Evolutionary conservation across 2,113 vertebrate genomes (phyloP).

Genomic region (Okapia johnstoni): DNA sequence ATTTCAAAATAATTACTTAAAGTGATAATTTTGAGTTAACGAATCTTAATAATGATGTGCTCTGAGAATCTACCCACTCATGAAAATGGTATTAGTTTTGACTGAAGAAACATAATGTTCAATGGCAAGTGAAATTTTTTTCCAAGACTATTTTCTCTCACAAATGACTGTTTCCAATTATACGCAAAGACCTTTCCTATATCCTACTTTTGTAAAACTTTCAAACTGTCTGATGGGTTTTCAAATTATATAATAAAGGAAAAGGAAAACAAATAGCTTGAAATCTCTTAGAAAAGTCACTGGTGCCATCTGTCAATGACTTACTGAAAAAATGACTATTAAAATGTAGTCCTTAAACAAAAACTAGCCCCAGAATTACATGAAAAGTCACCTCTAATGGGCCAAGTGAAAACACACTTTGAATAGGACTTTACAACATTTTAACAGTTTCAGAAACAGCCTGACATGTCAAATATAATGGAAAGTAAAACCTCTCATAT

Average conservation of each 20-base stretch:
- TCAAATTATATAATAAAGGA: conserved; percentile 47
- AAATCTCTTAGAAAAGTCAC: conserved; percentile 66
- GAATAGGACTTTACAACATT: conserved; percentile 28
- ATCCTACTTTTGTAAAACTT: conserved; percentile 41
- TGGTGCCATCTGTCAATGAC: conserved; percentile 62
- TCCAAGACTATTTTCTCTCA: conserved; percentile 14
- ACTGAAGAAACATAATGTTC: background rate
- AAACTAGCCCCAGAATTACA: conserved; percentile 57
- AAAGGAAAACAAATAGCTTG: conserved; percentile 29
- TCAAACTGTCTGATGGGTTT: conserved; percentile 41
- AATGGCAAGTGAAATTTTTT: background rate
- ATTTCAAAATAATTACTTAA: conserved; percentile 1
- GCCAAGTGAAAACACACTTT: conserved; percentile 63
- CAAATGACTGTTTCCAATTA: conserved; percentile 49
- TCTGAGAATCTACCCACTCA: background rate
- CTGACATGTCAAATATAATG: conserved; percentile 57
- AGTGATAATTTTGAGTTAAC: background rate
- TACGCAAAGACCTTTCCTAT: conserved; percentile 25
- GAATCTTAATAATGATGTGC: background rate
- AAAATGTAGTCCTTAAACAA: conserved; percentile 61
- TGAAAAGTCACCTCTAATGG: conserved; percentile 61
- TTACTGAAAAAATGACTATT: conserved; percentile 59
- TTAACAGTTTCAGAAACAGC: conserved; percentile 48
- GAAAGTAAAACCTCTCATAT: conserved; percentile 31
- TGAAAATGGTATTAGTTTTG: background rate